Base-by-base conservation (phyloP, 2,888 invertebrate genomes). In the Cantharis rustica region DNA sequence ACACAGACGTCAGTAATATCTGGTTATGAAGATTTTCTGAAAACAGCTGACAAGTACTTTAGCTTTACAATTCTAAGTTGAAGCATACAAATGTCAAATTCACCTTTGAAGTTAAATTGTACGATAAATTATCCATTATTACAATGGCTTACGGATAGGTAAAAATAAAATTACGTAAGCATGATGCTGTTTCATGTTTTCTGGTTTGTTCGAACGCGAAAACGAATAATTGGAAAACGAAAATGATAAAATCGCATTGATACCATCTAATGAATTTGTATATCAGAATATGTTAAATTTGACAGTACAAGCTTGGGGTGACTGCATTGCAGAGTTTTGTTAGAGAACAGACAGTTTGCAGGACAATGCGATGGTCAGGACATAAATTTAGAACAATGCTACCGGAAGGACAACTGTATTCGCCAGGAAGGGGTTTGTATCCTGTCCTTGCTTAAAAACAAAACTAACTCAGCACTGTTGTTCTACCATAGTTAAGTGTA, bases 311-410 rank as follows among this genome's bases (percentile, higher is more conserved):
- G 80, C 82, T 71, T 71, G 79, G 80, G 81, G 81, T 81, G 82
- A 84, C 85, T 85, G 86, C 86, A 86, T 82, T 86, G 86, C 86
- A 83, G 86, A 85, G 85, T 85, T 86, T 81, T 86, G 83, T 84
- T 83, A 83, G 83, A 78, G 74, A 77, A 82, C 83, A 83, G 85
- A 85, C 86, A 86, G 84, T 85, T 85, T 85, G 84, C 85, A 85
- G 86, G 86, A 86, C 86, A 86, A 86, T 86, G 85, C 86, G 83
- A 79, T 83, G 84, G 81, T 84, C 85, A 85, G 86, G 84, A 85
- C 86, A 87, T 87, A 87, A 87, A 87, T 87, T 84, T 83, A 81
- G 86, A 82, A 87, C 87, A 87, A 86, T 86, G 84, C 84, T 83
- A 84, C 84, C 85, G 86, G 86, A 86, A 86, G 86, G 84, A 85